A percentile compares a stretch with the other conserved stretches of the same genome.
Conservation (phyloP, 2,888 invertebrate genomes). For the Cryptocephalus primarius region DNA sequence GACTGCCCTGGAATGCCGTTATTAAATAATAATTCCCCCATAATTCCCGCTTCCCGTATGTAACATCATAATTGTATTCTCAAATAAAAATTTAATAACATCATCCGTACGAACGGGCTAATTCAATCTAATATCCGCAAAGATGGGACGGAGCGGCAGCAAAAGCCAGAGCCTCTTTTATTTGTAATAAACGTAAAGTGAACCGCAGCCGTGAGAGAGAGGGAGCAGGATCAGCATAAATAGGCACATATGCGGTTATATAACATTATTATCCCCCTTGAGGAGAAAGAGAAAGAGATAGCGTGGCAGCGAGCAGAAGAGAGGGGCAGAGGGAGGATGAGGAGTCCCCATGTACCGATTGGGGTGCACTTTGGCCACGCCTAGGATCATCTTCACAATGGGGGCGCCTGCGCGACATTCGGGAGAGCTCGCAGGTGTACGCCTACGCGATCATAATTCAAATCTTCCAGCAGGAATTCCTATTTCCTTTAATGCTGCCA, state of each 20-base stretch:
- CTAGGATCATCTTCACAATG: slow-evolving; percentile 19
- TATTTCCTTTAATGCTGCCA: slow-evolving; percentile 15
- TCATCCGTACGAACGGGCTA: too few species aligned
- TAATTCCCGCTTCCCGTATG: too few species aligned
- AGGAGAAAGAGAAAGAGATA: too few species aligned
- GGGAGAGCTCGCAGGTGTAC: slow-evolving; percentile 24
- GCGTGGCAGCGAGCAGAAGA: too few species aligned
- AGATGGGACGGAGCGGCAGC: too few species aligned
- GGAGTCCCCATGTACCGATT: slow-evolving; percentile 12
- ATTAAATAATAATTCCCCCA: too few species aligned
- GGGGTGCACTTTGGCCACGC: slow-evolving; percentile 22
- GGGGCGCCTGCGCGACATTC: slow-evolving; percentile 16
- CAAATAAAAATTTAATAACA: too few species aligned
- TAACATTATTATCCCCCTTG: slow-evolving; percentile 25
- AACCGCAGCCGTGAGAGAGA: slow-evolving; percentile 10
- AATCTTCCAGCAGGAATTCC: slow-evolving; percentile 16
- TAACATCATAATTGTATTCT: too few species aligned
- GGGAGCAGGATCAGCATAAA: slow-evolving; percentile 3
- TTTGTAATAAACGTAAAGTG: slow-evolving; percentile 14
- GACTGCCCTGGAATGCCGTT: too few species aligned
- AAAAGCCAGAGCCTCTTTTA: slow-evolving; percentile 1
- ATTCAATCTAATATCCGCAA: too few species aligned
- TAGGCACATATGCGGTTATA: slow-evolving; percentile 16
- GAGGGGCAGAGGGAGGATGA: not conserved
- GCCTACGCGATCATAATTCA: slow-evolving; percentile 27